Evolutionary conservation across 2,888 invertebrate genomes (phyloP).

Genomic region (Microdon myrmicae): DNA sequence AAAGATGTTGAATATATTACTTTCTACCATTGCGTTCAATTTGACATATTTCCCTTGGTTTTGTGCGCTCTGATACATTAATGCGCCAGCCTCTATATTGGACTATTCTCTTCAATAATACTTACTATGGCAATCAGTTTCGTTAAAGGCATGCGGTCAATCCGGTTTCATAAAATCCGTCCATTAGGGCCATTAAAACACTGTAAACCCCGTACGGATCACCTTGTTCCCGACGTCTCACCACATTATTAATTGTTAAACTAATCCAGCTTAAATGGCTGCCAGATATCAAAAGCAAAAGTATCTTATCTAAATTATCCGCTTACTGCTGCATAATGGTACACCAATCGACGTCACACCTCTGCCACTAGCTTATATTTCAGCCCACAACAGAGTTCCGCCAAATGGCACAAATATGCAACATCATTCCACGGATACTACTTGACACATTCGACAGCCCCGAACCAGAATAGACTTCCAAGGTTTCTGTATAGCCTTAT

Average conservation of each 20-base stretch:
- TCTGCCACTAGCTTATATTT: conserved; percentile 26
- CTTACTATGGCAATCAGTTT: too few relatives aligned
- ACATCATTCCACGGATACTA: conserved; percentile 7
- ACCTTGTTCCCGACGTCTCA: too few relatives aligned
- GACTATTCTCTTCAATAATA: too few relatives aligned
- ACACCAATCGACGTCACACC: conserved; percentile 41
- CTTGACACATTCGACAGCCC: conserved; percentile 41
- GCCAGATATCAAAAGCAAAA: conserved; percentile 21
- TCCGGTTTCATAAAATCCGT: too few relatives aligned
- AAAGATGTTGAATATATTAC: too few relatives aligned
- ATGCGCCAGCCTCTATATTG: too few relatives aligned
- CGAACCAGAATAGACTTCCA: conserved; percentile 28
- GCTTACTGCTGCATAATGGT: conserved; percentile 29
- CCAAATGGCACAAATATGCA: conserved; percentile 6
- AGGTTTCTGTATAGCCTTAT: conserved; percentile 17
- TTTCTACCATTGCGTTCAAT: too few relatives aligned
- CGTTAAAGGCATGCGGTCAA: too few relatives aligned
- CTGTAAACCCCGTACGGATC: too few relatives aligned
- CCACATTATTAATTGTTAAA: conserved; percentile 36
- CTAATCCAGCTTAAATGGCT: conserved; percentile 42
- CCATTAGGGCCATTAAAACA: too few relatives aligned
- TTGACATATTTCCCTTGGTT: too few relatives aligned
- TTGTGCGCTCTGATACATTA: too few relatives aligned
- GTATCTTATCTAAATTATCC: conserved; percentile 44
- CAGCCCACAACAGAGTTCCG: conserved; percentile 28